phyloP scores from a whole-genome alignment of 2,113 vertebrate genomes.

The Polypterus bichir region DNA sequence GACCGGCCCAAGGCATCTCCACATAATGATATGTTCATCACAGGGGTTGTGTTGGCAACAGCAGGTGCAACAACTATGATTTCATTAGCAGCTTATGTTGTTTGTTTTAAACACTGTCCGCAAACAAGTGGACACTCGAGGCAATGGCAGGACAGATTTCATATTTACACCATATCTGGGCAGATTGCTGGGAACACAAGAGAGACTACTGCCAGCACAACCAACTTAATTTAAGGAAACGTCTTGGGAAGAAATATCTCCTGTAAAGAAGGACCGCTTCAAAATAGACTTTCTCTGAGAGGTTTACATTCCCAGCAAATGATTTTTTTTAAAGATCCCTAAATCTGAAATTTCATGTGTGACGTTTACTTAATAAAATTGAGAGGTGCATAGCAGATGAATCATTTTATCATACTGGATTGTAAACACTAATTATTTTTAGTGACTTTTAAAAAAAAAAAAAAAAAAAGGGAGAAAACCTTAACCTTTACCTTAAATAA shows the following conservation, averaged over 20 bases:
- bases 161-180: constrained; percentile 78
- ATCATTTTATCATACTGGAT: too few relatives aligned
- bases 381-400: too few relatives aligned
- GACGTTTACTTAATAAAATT: too few relatives aligned
- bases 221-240: constrained; percentile 69
- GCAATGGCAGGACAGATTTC: constrained; percentile 41
- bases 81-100: constrained; percentile 61
- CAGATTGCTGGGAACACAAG: constrained; percentile 51
- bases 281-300: background rate
- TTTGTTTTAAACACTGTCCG: constrained; percentile 39
- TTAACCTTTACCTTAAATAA: too few relatives aligned
- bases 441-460: too few relatives aligned
- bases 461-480: too few relatives aligned
- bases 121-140: constrained; percentile 39
- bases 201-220: constrained; percentile 80
- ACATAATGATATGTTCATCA: constrained; percentile 76
- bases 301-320: too few relatives aligned
- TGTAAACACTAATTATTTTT: too few relatives aligned
- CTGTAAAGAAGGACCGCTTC: background rate
- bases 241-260: background rate
- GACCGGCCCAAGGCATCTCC: constrained; percentile 56
- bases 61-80: constrained; percentile 60
- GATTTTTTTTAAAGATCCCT: too few relatives aligned
- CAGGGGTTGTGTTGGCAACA: constrained; percentile 66
- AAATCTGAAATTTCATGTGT: too few relatives aligned